Base-by-base conservation (phyloP, 2,888 invertebrate genomes). In the Sphaerophoria taeniata region DNA sequence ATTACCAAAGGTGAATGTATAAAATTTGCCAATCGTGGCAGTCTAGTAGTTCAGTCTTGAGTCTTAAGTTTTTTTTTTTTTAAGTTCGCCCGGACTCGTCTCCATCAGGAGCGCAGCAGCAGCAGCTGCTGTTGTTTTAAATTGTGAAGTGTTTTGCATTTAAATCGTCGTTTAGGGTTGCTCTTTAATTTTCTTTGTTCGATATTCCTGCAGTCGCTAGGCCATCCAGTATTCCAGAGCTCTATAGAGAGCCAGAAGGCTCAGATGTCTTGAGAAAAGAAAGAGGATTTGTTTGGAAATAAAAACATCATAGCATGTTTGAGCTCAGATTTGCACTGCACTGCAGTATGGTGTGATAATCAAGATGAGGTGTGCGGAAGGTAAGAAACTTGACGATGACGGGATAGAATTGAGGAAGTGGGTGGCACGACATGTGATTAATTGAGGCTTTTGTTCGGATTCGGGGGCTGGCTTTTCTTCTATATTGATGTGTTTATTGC, bases 131-230 rank as follows among this genome's bases (percentile, higher is more conserved):
- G 76, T 75, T 76, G 69, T 76, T 72, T 81, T 85, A 81, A 85
- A 85, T 85, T 85, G 85, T 85, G 81, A 85, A 77, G 81, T 85
- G 85, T 85, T 85, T 85, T 85, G 81, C 85, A 85, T 85, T 85
- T 85, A 85, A 85, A 85, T 81, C 80, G 81, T 67, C 85, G 85
- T 85, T 81, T 85, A 85, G 85, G 85, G 73, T 70, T 81, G 85
- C 85, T 58, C 81, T 77, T 77, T 81, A 70, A 85, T 77, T 77
- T 80, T 69, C 81, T 85, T 84, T 84, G 84, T 84, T 84, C 69
- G 63, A 34, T 69, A 79, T 79, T 61, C 71, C 60, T 60, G 24
- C 36, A 61, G 34, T 24, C 7, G 2, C 2, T 1, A 49, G 14
- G 0, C 36, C 36, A 12, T 36, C 36, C 34, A 9, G 36, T 39